These are phyloP conservation scores for Scaeva pyrastri DNA, from an alignment of 2,888 invertebrate species.

Conservation along the genomic window DNA sequence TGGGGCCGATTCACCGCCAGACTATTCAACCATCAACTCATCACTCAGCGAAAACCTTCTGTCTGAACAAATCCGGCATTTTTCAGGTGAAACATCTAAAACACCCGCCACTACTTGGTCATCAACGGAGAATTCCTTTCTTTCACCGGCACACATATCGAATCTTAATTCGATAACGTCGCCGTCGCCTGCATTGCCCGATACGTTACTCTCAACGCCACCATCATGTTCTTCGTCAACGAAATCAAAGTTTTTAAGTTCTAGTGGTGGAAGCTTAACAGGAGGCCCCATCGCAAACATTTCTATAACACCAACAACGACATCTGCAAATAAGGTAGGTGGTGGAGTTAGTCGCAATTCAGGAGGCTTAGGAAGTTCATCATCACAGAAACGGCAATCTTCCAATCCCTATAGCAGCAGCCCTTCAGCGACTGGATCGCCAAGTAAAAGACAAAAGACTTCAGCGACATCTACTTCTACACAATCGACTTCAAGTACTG, in stretches of 20 bases:
- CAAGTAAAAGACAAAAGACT: conserved; percentile 81
- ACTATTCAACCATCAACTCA: conserved; percentile 74
- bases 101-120: conserved; percentile 49
- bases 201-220: conserved; percentile 82
- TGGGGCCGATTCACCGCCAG: conserved; percentile 82
- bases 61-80: conserved; percentile 76
- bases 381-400: conserved; percentile 72
- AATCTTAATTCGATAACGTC: conserved; percentile 83
- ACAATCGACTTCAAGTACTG: conserved; percentile 73
- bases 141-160: conserved; percentile 80
- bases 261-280: conserved; percentile 50
- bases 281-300: conserved; percentile 39
- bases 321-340: conserved; percentile 43
- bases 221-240: conserved; percentile 77
- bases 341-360: conserved; percentile 27
- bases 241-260: conserved; percentile 58
- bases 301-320: conserved; percentile 57
- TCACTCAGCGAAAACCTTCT: conserved; percentile 77
- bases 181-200: conserved; percentile 83
- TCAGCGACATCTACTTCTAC: conserved; percentile 76
- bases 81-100: conserved; percentile 66
- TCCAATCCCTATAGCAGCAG: conserved; percentile 67
- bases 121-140: conserved; percentile 77
- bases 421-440: conserved; percentile 81
- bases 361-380: conserved; percentile 44